Evolutionary conservation across 2,888 invertebrate species (phyloP), one percentile per base, ranked within the genome.

Genomic region (Cryptocephalus primarius): DNA sequence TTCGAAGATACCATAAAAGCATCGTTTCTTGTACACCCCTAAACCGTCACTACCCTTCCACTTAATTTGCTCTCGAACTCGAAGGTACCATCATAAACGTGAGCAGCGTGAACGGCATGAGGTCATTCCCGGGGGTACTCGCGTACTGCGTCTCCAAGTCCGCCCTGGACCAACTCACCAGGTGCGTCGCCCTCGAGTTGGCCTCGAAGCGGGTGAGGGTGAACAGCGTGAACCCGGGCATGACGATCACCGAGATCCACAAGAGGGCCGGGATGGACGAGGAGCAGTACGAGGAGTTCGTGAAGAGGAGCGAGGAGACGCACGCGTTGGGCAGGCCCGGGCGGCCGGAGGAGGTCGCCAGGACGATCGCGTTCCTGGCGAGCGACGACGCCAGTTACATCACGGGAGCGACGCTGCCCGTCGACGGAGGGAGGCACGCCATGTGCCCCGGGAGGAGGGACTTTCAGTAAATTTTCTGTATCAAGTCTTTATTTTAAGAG

Each of bases 61-160:
- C n/a, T n/a, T n/a, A n/a, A n/a, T n/a, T n/a, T n/a, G n/a, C n/a
- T n/a, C n/a, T n/a, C n/a, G n/a, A n/a, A n/a, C 22, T 6, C 22
- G 22, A 22, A 22, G 55, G 54, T n/a, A 88, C 83, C 55, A 85
- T 95, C 57, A 93, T 97, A 0, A 97, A 96, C 67, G 88, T 97
- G 0, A 96, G 95, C 1, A 94, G 94, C 66, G 91, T 96, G 0
- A 88, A 86, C 61, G 96, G 96, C 3, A 76, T 92, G 22, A 75
- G 94, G 61, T 82, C 95, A 40, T 95, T 96, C 66, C 83, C 94
- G 1, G 87, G 87, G 8, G 86, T 94, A 0, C 69, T 95, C 40
- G 87, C 93, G 0, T 99, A 99, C 68, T 85, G 85, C 57, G 83
- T 97, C 68, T 92, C 93, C 1, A 97, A 99, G 72, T 80, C 92